Conservation (phyloP, 37 sponge, comb jelly and placozoan species). For the Ianthella basta region DNA sequence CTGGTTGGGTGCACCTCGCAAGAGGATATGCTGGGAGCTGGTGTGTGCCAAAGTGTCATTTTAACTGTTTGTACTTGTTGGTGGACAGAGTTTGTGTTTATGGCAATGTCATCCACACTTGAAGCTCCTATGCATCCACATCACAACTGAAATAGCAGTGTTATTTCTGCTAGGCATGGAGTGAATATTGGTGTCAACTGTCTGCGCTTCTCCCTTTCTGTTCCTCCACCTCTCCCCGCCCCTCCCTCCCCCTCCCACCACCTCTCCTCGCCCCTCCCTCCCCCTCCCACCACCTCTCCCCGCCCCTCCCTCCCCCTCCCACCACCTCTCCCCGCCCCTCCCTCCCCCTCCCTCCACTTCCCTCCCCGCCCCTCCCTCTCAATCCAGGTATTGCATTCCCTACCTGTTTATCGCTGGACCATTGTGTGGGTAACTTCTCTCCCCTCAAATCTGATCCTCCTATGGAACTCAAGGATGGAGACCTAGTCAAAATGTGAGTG, state of each 20-base stretch:
- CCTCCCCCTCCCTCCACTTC: background rate
- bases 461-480: constrained; percentile 68
- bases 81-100: background rate
- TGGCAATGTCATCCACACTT: no score
- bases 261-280: no score
- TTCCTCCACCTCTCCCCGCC: no score
- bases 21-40: background rate
- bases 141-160: no score
- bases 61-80: background rate
- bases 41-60: background rate
- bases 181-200: no score
- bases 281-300: no score
- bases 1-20: background rate
- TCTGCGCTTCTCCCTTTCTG: no score
- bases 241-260: no score
- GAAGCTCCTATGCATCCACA: no score
- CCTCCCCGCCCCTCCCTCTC: background rate
- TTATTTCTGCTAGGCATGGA: no score
- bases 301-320: no score
- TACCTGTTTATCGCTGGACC: constrained; percentile 93
- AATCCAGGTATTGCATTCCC: constrained; percentile 94
- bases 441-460: constrained; percentile 84
- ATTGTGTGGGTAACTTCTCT: constrained; percentile 91
- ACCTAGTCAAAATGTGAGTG: constrained; percentile 93
- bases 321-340: background rate